Base-by-base conservation (phyloP, 1,140 invertebrate genomes). In the Belonocnema kinseyi region DNA sequence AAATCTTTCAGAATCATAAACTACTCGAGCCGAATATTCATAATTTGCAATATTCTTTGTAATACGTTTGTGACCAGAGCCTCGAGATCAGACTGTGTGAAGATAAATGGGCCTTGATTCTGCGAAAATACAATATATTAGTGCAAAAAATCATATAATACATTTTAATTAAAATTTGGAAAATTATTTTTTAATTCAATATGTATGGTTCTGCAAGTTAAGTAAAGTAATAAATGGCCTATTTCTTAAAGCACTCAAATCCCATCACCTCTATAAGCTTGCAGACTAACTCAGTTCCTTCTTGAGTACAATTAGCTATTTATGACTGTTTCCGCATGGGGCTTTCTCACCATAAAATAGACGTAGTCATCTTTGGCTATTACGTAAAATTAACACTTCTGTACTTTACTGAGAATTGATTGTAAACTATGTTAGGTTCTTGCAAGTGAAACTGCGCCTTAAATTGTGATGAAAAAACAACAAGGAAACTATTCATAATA, bases 311-410 rank as follows among this genome's bases (percentile, higher is more conserved):
- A 66, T 66, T 66, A 66, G 40, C 26, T 16, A 40, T 14, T 66
- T 26, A 61, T 66, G 26, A 66, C 58, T 66, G 16, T 66, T 66
- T 66, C 58, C 58, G 26, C 16, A 66, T 66, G 58, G 26, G 26
- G 14, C 58, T 66, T 66, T 66, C 58, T 66, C 58, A 66, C 58
- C 26, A 66, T 66, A 33, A 66, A 66, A 66, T 40, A 16, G 58
- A 66, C 26, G 26, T 33, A 33, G 21, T 66, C 58, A 66, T 66
- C 58, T 66, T 66, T 66, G 26, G 40, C 58, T 66, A 0, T 66
- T 66, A 66, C 58, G 58, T 66, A 66, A 66, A 66, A 66, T 33
- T 14, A 66, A 66, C 40, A 66, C 40, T 33, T 66, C 26, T 66
- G 26, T 12, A 66, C 13, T 66, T 66, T 56, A 16, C 26, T 33